phyloP scores from a whole-genome alignment of 2,888 invertebrate genomes.

The Tipula helvola region DNA sequence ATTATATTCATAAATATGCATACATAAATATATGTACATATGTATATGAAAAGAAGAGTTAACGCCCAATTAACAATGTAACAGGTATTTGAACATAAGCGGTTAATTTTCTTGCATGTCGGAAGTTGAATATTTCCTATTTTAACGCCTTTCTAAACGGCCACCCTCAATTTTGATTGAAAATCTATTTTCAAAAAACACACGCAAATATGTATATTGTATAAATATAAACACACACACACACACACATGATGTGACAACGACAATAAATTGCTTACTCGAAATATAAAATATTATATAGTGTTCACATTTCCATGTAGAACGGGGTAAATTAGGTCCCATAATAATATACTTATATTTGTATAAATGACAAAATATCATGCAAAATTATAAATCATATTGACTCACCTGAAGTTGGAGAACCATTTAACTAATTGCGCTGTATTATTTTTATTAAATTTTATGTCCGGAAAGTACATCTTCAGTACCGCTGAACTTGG shows the following conservation, averaged over 20 bases:
- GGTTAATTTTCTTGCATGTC: slow-evolving; percentile 19
- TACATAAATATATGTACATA: neutral
- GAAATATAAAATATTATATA: neutral
- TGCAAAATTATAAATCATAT: neutral
- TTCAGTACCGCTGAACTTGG: slow-evolving; percentile 98
- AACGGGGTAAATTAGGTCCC: neutral
- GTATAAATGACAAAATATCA: slow-evolving; percentile 4
- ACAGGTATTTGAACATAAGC: neutral
- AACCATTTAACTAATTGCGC: slow-evolving; percentile 99
- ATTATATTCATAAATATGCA: neutral
- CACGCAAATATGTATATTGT: neutral
- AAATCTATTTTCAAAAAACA: neutral
- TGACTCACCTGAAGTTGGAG: slow-evolving; percentile 96
- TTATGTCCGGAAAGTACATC: slow-evolving; percentile 99
- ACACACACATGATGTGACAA: neutral
- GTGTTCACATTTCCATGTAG: neutral
- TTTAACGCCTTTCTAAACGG: slow-evolving; percentile 19
- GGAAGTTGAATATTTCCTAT: slow-evolving; percentile 23
- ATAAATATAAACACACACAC: neutral
- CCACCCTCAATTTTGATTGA: slow-evolving; percentile 13
- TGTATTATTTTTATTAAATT: slow-evolving; percentile 99
- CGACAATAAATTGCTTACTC: neutral
- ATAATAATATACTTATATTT: neutral
- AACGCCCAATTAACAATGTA: neutral
- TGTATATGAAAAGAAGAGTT: neutral